Evolutionary conservation across 2,888 invertebrate species (phyloP).

Genomic region (Elgonia sp.): DNA sequence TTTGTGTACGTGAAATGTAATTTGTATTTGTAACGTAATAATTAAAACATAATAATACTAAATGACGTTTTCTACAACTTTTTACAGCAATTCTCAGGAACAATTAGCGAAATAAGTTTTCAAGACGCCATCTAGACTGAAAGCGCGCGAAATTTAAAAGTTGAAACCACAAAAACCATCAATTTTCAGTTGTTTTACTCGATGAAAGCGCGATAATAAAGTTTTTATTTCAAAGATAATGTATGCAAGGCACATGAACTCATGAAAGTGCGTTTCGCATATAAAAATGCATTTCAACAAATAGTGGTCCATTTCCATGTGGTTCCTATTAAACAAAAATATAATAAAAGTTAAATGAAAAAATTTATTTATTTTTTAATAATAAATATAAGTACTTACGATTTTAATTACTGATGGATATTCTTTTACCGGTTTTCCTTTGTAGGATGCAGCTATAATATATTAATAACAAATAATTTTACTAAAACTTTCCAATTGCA

Average conservation of each 20-base stretch:
- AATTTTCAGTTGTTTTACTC: no score
- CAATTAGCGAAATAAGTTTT: no score
- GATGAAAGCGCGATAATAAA: not conserved
- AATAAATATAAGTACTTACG: slow-evolving; percentile 88
- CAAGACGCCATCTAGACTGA: no score
- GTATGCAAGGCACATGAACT: slow-evolving; percentile 19
- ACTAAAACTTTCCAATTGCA: no score
- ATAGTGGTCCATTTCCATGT: slow-evolving; percentile 96
- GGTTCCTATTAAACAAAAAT: slow-evolving; percentile 91
- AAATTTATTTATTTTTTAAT: not conserved
- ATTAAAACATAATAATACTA: no score
- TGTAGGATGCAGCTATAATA: slow-evolving; percentile 86
- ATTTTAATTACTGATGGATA: slow-evolving; percentile 93
- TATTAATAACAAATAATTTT: slow-evolving; percentile 10
- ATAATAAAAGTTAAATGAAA: not conserved
- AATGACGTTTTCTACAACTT: no score
- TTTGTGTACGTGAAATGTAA: no score
- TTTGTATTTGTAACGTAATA: no score
- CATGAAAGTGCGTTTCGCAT: slow-evolving; percentile 83
- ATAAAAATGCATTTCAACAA: slow-evolving; percentile 97
- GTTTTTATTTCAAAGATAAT: slow-evolving; percentile 9
- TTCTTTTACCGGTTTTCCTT: slow-evolving; percentile 87
- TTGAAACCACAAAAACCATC: no score
- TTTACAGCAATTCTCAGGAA: no score
- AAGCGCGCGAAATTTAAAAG: no score